Conservation (phyloP, 2,797 vertebrate species). For the Rhincodon typus region DNA sequence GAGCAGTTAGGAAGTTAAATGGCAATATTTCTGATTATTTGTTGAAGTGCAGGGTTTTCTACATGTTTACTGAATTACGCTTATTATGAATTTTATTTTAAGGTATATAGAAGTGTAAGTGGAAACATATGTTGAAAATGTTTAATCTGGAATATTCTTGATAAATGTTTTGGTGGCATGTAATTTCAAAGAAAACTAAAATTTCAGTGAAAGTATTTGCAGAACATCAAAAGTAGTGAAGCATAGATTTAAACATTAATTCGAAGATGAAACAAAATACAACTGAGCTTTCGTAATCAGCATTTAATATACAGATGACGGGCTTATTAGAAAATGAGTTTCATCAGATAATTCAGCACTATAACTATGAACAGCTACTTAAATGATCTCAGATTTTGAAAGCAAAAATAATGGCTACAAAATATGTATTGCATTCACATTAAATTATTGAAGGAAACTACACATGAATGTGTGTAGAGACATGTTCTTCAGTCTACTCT, state of each 20-base stretch:
- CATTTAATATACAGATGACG: neutral
- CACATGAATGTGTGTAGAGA: neutral
- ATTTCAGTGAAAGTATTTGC: neutral
- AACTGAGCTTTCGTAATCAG: neutral
- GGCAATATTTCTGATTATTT: neutral
- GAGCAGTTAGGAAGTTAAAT: neutral
- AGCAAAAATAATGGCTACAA: neutral
- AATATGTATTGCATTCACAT: neutral
- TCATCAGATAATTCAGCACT: conserved; percentile 27
- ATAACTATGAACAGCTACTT: conserved; percentile 30
- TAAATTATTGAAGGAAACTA: neutral
- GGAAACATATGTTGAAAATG: neutral
- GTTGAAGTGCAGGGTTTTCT: neutral
- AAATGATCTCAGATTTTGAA: neutral
- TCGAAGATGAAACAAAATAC: neutral
- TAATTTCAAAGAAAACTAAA: neutral
- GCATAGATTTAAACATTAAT: neutral
- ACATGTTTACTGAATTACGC: neutral
- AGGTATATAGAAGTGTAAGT: too few relatives aligned
- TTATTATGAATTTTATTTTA: neutral
- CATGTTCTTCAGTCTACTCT: neutral
- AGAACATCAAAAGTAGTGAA: neutral
- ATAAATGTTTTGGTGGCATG: neutral
- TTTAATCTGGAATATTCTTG: neutral
- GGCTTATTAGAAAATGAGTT: neutral